Base-by-base conservation (phyloP, 2,888 invertebrate species). In the Amiota mariae region DNA sequence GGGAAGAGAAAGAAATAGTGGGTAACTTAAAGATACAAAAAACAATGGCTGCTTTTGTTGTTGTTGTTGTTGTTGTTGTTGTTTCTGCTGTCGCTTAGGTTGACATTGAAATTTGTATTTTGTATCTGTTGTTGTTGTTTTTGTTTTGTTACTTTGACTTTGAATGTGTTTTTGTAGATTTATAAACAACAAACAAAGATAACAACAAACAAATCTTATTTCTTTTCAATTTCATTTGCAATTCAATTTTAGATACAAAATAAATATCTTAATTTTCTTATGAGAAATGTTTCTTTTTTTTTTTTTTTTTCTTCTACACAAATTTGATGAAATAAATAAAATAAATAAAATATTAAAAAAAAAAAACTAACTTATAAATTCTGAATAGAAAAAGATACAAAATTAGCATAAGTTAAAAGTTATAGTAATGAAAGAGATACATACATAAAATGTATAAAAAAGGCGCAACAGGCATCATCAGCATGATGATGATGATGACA, bases 71-170 rank as follows among this genome's bases (percentile, higher is more conserved):
- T 64, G n/a, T 64, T 15, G 15, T 67, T 67, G 48, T 67, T 63
- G 63, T 63, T 18, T 57, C 73, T 74, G 71, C 73, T 76, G 48
- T 78, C 78, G 59, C 49, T 36, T 76, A 79, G 82, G 84, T 86
- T 84, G 86, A 86, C 86, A 86, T 84, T 84, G 84, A 86, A 86
- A 84, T 85, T 81, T 61, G 24, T 61, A 20, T 18, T 18, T n/a
- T 61, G 61, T 61, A 20, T 11, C 13, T 64, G 46, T 46, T 64
- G n/a, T 64, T 15, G 15, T 67, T 67, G 48, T 67, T 67, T 20
- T 67, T 67, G 48, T n/a, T 13, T 66, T 66, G 48, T 67, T 10
- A 3, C 9, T 15, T 67, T 67, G 46, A 49, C 24, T 67, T 48
- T 67, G 66, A 15, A 15, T 67, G 20, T 67, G 20, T 78, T 85